These are phyloP conservation scores for Epinephelus moara DNA, from an alignment of 2,113 vertebrate species.

Conservation along the genomic window DNA sequence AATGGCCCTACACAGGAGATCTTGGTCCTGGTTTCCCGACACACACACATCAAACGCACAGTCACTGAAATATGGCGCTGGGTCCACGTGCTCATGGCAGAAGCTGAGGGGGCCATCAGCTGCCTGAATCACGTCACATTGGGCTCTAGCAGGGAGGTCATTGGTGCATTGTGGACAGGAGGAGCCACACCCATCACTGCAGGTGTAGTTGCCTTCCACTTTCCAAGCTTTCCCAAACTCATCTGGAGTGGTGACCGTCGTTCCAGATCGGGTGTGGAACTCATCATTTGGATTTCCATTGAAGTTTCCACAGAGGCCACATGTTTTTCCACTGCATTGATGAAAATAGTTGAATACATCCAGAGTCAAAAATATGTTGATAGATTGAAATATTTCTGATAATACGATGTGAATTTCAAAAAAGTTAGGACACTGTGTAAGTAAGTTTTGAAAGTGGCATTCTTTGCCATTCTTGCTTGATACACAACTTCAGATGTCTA, in stretches of 20 bases:
- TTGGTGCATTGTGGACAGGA: slow-evolving; percentile 61
- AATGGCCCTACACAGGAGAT: slow-evolving; percentile 68
- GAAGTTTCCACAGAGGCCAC: slow-evolving; percentile 82
- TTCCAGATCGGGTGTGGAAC: slow-evolving; percentile 60
- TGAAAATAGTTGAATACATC: not conserved
- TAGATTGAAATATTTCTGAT: not conserved
- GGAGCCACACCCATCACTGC: slow-evolving; percentile 42
- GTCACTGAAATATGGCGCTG: slow-evolving; percentile 59
- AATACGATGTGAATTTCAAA: not conserved
- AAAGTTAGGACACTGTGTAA: no score
- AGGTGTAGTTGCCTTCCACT: slow-evolving; percentile 50
- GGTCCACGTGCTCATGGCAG: slow-evolving; percentile 68
- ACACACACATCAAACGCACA: slow-evolving; percentile 79
- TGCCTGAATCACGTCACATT: slow-evolving; percentile 72
- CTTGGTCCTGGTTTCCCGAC: slow-evolving; percentile 26
- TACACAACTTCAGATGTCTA: no score
- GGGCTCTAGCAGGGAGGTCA: slow-evolving; percentile 11
- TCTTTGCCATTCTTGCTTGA: no score
- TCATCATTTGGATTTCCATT: slow-evolving; percentile 75
- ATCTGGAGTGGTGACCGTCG: slow-evolving; percentile 4
- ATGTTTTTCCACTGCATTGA: slow-evolving; percentile 50
- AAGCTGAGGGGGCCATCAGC: slow-evolving; percentile 66
- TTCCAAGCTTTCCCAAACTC: slow-evolving; percentile 70
- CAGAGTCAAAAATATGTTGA: not conserved
- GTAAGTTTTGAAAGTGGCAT: no score